These are phyloP conservation scores for Ligdia adustata DNA, from an alignment of 2,888 invertebrate genomes.

Conservation along the genomic window DNA sequence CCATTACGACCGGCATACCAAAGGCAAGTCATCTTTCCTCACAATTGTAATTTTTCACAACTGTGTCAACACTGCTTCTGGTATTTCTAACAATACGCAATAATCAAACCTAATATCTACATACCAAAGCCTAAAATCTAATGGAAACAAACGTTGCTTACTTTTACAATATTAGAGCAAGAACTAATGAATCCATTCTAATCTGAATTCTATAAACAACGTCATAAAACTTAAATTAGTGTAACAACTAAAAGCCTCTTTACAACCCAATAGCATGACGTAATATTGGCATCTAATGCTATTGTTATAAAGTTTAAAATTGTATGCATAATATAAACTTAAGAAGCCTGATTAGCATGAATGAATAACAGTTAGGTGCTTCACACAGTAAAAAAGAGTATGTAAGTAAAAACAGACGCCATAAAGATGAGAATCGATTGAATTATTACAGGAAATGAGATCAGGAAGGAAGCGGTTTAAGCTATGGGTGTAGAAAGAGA, in stretches of 20 bases:
- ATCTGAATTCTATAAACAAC: background rate
- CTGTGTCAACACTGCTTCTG: slow-evolving; percentile 16
- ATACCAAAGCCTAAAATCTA: slow-evolving; percentile 1
- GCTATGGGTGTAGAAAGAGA: too few relatives aligned
- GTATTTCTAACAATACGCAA: background rate
- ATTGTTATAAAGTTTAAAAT: background rate
- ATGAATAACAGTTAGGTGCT: background rate
- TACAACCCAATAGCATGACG: too few relatives aligned
- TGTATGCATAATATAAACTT: background rate
- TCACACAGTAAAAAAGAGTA: slow-evolving; percentile 4
- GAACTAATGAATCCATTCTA: background rate
- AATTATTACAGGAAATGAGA: background rate
- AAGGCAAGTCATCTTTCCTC: slow-evolving; percentile 2
- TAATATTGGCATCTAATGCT: background rate
- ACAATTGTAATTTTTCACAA: slow-evolving; percentile 8
- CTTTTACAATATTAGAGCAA: background rate
- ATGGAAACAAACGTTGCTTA: background rate
- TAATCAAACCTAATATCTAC: background rate
- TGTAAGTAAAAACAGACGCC: slow-evolving; percentile 1
- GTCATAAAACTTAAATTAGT: too few relatives aligned
- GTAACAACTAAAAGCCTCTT: too few relatives aligned
- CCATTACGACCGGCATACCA: background rate
- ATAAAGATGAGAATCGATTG: slow-evolving; percentile 12
- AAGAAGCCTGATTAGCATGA: background rate
- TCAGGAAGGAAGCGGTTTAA: slow-evolving; percentile 10